These are phyloP conservation scores for Morpho deidamia DNA, from an alignment of 2,888 invertebrate species.

Conservation along the genomic window DNA sequence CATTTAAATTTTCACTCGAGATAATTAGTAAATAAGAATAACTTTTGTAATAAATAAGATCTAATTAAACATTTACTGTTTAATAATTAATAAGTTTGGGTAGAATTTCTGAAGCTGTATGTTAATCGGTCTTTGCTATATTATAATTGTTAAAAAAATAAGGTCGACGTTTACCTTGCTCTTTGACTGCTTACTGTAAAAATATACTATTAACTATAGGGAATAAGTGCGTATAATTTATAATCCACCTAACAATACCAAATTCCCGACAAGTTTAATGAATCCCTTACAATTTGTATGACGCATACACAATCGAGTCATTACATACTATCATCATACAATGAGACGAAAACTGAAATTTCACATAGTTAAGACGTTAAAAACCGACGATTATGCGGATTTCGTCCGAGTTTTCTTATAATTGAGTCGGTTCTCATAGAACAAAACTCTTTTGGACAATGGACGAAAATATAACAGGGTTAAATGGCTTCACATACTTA, in stretches of 20 bases:
- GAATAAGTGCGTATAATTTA: not conserved
- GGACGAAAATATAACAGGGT: conserved; percentile 72
- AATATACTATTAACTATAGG: not conserved
- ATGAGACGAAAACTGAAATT: conserved; percentile 63
- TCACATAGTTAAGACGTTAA: conserved; percentile 76
- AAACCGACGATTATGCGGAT: conserved; percentile 71
- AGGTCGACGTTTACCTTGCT: not conserved
- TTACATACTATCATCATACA: conserved; percentile 52
- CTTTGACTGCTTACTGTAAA: not conserved
- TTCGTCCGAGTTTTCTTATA: conserved; percentile 61
- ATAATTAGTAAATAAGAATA: too few species aligned
- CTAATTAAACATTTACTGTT: too few species aligned
- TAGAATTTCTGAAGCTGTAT: not conserved
- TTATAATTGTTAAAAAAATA: too few species aligned
- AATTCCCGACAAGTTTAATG: conserved; percentile 6
- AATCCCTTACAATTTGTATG: conserved; percentile 24
- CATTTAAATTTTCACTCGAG: too few species aligned
- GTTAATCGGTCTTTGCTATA: not conserved
- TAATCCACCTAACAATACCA: conserved; percentile 6
- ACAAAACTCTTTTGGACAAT: conserved; percentile 70
- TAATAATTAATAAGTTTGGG: too few species aligned
- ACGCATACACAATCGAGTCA: conserved; percentile 38
- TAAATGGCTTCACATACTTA: conserved; percentile 73
- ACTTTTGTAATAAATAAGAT: too few species aligned
- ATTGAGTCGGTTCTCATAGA: conserved; percentile 76